Conservation (phyloP, 1,140 invertebrate species). For the Drosophila ironensis region DNA sequence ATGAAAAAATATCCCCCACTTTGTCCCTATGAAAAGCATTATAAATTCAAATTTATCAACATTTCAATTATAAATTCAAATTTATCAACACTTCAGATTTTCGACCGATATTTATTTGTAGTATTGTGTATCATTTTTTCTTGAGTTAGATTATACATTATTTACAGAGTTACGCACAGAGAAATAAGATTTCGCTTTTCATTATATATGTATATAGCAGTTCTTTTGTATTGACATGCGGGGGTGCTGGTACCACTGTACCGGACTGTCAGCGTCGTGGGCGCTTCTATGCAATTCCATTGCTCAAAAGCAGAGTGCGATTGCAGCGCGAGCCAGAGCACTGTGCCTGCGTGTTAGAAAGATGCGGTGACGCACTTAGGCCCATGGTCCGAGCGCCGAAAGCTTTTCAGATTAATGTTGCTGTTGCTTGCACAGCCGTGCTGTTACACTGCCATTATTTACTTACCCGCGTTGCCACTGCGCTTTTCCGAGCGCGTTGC, state of each 20-base stretch:
- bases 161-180: too few relatives aligned
- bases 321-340: constrained; percentile 51
- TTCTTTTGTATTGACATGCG: too few relatives aligned
- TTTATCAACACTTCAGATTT: not conserved
- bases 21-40: too few relatives aligned
- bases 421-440: constrained; percentile 29
- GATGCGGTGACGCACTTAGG: constrained; percentile 25
- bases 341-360: constrained; percentile 15
- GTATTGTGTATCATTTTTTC: not conserved
- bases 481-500: too few relatives aligned
- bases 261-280: constrained; percentile 24
- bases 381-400: constrained; percentile 39
- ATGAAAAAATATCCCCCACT: too few relatives aligned
- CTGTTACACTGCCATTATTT: constrained; percentile 58
- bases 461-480: constrained; percentile 40
- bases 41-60: too few relatives aligned
- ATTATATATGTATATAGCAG: too few relatives aligned
- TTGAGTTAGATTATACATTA: too few relatives aligned
- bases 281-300: constrained; percentile 24
- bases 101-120: too few relatives aligned
- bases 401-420: constrained; percentile 57
- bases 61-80: too few relatives aligned
- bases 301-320: constrained; percentile 12
- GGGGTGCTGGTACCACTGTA: constrained; percentile 40
- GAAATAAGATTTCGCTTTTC: too few relatives aligned